A percentile compares a stretch with the other conserved stretches of the same genome.
These are phyloP conservation scores for Ranitomeya imitator DNA, from an alignment of 2,113 vertebrate genomes.

Conservation along the genomic window DNA sequence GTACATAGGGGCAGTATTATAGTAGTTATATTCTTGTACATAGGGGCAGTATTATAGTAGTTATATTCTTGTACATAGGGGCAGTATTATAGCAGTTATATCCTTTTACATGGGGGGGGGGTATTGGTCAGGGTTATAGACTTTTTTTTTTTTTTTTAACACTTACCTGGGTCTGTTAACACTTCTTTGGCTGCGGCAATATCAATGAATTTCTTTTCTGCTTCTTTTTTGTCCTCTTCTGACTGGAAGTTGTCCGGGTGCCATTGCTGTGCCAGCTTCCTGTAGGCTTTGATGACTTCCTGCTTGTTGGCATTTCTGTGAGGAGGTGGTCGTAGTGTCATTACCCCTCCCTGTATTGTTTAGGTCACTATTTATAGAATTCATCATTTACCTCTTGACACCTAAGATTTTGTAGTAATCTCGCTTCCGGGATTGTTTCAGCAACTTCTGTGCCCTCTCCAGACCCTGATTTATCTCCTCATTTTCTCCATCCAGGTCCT, in stretches of 20 bases:
- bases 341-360: background rate
- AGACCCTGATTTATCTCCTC: constrained; percentile 77
- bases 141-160: too few relatives aligned
- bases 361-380: background rate
- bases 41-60: too few relatives aligned
- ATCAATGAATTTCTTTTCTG: constrained; percentile 82
- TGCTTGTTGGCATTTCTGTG: constrained; percentile 74
- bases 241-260: constrained; percentile 84
- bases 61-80: too few relatives aligned
- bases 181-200: constrained; percentile 83
- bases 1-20: too few relatives aligned
- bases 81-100: constrained; percentile 6
- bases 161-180: constrained; percentile 77
- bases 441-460: constrained; percentile 78
- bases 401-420: constrained; percentile 84
- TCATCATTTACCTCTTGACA: constrained; percentile 62
- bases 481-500: constrained; percentile 76
- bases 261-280: constrained; percentile 78
- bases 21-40: too few relatives aligned
- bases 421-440: constrained; percentile 79
- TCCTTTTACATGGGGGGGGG: background rate
- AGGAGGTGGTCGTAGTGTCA: background rate
- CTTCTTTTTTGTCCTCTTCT: constrained; percentile 77
- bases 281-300: constrained; percentile 75
- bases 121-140: too few relatives aligned